These are phyloP conservation scores for Conchocele bisecta DNA, from an alignment of 2,888 invertebrate genomes.

Conservation along the genomic window DNA sequence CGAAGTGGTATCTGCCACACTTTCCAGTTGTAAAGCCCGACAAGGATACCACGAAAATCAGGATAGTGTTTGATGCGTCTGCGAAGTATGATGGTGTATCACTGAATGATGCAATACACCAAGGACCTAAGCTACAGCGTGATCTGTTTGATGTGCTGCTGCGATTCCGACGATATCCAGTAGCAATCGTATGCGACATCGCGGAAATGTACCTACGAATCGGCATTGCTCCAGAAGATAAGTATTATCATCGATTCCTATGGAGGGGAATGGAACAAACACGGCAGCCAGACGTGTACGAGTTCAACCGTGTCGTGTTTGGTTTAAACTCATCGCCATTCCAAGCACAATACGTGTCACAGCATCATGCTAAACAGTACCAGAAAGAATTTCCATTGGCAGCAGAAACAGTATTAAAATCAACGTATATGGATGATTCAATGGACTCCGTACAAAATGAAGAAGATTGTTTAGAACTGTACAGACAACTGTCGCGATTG, in stretches of 20 bases:
- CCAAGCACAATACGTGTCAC: conserved; percentile 45
- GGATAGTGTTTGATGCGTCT: conserved; percentile 56
- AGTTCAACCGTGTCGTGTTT: conserved; percentile 49
- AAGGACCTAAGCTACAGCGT: conserved; percentile 51
- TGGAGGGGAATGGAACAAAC: conserved; percentile 17
- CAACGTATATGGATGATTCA: conserved; percentile 55
- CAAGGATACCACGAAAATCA: conserved; percentile 35
- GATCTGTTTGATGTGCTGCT: conserved; percentile 49
- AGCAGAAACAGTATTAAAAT: conserved; percentile 50
- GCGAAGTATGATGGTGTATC: conserved; percentile 34
- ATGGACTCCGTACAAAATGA: conserved; percentile 38
- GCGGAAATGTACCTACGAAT: conserved; percentile 36
- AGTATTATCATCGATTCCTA: conserved; percentile 26
- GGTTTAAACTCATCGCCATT: conserved; percentile 56
- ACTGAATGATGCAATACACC: conserved; percentile 37
- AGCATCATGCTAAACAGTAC: conserved; percentile 34
- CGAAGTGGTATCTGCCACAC: conserved; percentile 41
- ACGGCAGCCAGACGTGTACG: conserved; percentile 12
- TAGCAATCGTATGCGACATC: conserved; percentile 44
- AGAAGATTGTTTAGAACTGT: conserved; percentile 12
- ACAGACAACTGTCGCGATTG: conserved; percentile 21
- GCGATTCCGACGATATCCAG: conserved; percentile 31
- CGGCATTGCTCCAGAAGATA: conserved; percentile 5
- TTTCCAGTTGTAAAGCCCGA: conserved; percentile 37
- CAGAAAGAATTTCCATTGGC: conserved; percentile 19